Conservation (phyloP, 1,140 invertebrate genomes). For the Linepithema humile region DNA sequence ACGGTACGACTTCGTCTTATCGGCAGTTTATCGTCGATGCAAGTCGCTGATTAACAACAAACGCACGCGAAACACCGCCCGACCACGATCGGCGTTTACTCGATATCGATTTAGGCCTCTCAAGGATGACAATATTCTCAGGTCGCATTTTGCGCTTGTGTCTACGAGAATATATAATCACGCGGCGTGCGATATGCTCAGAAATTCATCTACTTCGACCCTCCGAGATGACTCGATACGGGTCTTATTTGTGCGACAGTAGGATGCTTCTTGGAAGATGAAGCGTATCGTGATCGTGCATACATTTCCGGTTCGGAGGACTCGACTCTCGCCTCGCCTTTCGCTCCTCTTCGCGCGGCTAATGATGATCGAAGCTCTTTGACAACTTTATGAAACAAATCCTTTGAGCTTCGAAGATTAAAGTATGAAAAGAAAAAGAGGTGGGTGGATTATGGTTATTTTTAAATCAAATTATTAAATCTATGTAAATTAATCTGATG, state of each 20-base stretch:
- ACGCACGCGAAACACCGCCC: background rate
- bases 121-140: slow-evolving; percentile 8
- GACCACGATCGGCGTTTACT: background rate
- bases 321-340: background rate
- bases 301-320: slow-evolving; percentile 1
- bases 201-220: background rate
- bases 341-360: background rate
- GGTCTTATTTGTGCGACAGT: background rate
- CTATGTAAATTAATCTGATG: too few relatives aligned
- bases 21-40: slow-evolving; percentile 20
- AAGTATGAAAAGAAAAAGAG: background rate
- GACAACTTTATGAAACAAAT: background rate
- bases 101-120: background rate
- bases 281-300: background rate
- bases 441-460: background rate
- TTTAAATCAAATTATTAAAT: too few relatives aligned
- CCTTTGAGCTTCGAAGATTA: background rate
- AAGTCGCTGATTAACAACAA: slow-evolving; percentile 12
- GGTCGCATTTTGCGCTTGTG: background rate
- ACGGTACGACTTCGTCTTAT: slow-evolving; percentile 15
- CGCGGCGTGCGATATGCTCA: background rate
- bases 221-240: background rate
- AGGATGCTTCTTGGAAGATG: background rate
- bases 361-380: background rate
- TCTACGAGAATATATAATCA: background rate